A percentile compares a stretch with the other conserved stretches of the same genome.
Evolutionary conservation across 2,113 vertebrate species (phyloP).

Genomic region (Alligator mississippiensis): DNA sequence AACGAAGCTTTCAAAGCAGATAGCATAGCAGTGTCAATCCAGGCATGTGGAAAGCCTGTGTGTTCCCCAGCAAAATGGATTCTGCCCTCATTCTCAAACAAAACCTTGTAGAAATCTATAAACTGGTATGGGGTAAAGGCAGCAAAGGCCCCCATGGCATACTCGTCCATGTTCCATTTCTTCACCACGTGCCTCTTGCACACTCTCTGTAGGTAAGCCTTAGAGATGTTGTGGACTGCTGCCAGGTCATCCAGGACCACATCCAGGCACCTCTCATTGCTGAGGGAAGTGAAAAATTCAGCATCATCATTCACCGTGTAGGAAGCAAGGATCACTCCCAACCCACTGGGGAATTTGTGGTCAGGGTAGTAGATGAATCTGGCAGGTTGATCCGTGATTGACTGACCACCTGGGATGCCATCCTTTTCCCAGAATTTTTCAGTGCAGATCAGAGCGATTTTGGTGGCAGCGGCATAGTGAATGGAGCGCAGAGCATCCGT

Average conservation of each 20-base stretch:
- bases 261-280: conserved; percentile 24
- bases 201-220: neutral
- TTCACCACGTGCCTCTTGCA: conserved; percentile 74
- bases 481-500: conserved; percentile 80
- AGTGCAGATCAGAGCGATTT: conserved; percentile 81
- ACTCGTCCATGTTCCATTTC: conserved; percentile 83
- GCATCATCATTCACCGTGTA: conserved; percentile 84
- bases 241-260: conserved; percentile 81
- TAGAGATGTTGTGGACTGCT: conserved; percentile 72
- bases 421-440: conserved; percentile 86
- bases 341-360: conserved; percentile 73
- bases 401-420: conserved; percentile 80
- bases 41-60: conserved; percentile 80
- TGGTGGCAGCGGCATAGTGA: conserved; percentile 82
- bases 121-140: conserved; percentile 86
- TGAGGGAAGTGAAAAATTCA: conserved; percentile 78
- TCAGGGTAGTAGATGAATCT: conserved; percentile 88
- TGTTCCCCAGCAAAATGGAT: conserved; percentile 89
- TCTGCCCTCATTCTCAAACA: conserved; percentile 78
- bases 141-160: conserved; percentile 80
- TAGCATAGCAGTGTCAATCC: conserved; percentile 88
- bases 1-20: conserved; percentile 80
- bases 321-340: conserved; percentile 83
- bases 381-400: conserved; percentile 81
- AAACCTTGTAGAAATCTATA: conserved; percentile 56